These are phyloP conservation scores for Micrastur ruficollis DNA, from an alignment of 2,797 vertebrate genomes.

Conservation along the genomic window DNA sequence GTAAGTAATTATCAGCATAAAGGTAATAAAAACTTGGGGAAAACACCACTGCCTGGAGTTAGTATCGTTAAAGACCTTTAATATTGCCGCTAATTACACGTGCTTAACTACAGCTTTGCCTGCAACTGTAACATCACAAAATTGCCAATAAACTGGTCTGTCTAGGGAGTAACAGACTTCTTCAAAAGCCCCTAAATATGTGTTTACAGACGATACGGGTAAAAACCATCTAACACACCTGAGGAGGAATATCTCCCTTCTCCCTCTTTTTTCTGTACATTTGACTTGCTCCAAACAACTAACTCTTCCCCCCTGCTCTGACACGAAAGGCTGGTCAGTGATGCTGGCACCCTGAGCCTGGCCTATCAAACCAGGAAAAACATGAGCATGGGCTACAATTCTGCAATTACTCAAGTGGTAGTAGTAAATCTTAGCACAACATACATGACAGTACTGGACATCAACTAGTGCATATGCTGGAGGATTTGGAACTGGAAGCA, in stretches of 20 bases:
- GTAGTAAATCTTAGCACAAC: not conserved
- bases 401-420: not conserved
- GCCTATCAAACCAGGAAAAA: not conserved
- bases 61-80: not conserved
- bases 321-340: not conserved
- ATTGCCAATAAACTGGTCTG: not conserved
- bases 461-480: not conserved
- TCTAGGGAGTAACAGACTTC: not conserved
- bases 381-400: not conserved
- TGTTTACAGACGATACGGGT: not conserved
- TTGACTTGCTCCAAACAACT: not conserved
- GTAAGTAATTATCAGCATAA: not conserved
- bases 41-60: slow-evolving; percentile 20
- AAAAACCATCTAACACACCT: not conserved
- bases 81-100: slow-evolving; percentile 14
- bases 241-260: not conserved
- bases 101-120: not conserved
- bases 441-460: not conserved
- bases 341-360: not conserved
- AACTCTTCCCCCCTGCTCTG: not conserved
- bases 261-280: not conserved
- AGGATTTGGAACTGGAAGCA: not conserved
- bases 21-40: not conserved
- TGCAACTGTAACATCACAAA: not conserved
- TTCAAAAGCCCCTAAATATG: not conserved